Evolutionary conservation across 2,113 vertebrate genomes (phyloP).

Genomic region (Otus sunia): DNA sequence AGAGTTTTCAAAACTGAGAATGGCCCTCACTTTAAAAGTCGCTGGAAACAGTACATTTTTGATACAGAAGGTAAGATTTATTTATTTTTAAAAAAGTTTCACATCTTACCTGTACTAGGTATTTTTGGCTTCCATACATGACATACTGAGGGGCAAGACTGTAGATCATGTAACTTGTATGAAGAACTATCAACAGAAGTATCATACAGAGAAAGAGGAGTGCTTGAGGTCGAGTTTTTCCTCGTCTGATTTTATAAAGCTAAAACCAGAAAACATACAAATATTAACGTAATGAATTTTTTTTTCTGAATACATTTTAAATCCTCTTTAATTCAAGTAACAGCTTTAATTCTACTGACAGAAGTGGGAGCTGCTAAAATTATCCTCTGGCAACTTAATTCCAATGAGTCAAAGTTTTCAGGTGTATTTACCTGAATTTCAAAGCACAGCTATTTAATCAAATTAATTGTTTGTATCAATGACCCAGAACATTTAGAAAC

Average conservation of each 20-base stretch:
- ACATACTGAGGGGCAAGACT: constrained; percentile 97
- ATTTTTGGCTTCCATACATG: constrained; percentile 99
- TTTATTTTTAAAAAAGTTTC: neutral
- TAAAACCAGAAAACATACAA: constrained; percentile 45
- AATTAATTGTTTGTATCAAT: neutral
- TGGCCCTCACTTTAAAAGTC: neutral
- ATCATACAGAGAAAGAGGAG: constrained; percentile 98
- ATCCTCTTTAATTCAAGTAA: neutral
- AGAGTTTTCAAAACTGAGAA: neutral
- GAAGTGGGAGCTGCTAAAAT: neutral
- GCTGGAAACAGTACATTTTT: neutral
- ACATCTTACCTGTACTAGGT: constrained; percentile 84
- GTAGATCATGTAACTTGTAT: constrained; percentile 98
- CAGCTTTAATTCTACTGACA: neutral
- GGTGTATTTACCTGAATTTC: neutral
- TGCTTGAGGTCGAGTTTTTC: constrained; percentile 91
- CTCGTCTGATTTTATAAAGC: constrained; percentile 95
- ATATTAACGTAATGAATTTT: neutral
- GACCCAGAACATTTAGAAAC: neutral
- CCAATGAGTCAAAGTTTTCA: neutral
- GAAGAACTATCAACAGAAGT: constrained; percentile 94
- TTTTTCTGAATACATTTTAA: neutral
- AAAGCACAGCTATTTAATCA: neutral
- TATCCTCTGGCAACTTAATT: neutral
- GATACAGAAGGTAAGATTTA: neutral